Conservation (phyloP, 1,140 invertebrate species). For the Araneus ventricosus region DNA sequence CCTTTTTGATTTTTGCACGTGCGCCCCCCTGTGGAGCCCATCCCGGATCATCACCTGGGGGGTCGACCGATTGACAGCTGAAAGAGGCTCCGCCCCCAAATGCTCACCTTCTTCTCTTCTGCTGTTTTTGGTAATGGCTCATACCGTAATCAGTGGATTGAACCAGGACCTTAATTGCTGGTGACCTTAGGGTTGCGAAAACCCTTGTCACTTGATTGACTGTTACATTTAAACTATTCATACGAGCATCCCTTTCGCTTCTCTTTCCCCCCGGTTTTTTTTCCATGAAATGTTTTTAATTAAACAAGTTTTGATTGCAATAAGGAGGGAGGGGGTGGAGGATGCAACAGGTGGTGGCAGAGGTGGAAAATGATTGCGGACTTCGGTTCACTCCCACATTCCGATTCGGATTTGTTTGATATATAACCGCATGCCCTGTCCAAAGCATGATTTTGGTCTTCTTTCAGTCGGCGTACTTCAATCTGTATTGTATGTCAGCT, state of each 20-base stretch:
- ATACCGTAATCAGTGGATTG: constrained; percentile 57
- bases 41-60: constrained; percentile 74
- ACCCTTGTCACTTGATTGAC: constrained; percentile 64
- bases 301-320: constrained; percentile 52
- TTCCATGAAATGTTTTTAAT: constrained; percentile 17
- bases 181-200: constrained; percentile 57
- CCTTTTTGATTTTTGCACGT: constrained; percentile 74
- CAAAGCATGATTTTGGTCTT: neutral
- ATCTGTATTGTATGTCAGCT: neutral
- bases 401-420: constrained; percentile 28
- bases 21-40: constrained; percentile 70
- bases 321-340: neutral
- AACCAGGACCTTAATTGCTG: constrained; percentile 43
- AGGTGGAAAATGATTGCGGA: neutral
- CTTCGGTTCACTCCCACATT: constrained; percentile 1
- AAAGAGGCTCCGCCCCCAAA: constrained; percentile 66
- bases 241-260: neutral
- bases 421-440: neutral
- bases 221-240: constrained; percentile 54
- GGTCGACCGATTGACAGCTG: constrained; percentile 72
- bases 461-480: neutral
- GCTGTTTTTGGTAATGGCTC: constrained; percentile 71
- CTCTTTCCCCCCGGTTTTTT: neutral
- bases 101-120: constrained; percentile 59
- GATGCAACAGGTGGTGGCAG: neutral